A percentile compares a stretch with the other conserved stretches of the same genome.
phyloP scores from a whole-genome alignment of 2,888 invertebrate genomes.

The Ditula angustiorana region DNA sequence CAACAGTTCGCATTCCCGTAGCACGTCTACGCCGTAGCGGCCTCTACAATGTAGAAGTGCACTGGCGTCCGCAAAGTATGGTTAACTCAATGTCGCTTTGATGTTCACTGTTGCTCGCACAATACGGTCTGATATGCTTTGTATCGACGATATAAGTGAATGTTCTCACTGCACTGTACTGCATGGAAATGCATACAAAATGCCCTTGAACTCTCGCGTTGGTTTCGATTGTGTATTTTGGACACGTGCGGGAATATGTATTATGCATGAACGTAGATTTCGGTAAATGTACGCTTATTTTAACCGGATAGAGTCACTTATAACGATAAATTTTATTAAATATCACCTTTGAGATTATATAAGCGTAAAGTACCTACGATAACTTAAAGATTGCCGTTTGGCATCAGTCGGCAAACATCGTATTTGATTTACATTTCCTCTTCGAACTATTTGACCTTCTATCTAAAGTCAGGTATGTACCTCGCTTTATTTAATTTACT shows the following conservation, averaged over 20 bases:
- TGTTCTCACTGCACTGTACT: neutral
- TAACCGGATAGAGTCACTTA: neutral
- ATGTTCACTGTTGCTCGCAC: neutral
- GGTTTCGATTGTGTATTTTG: conserved; percentile 9
- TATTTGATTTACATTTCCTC: too few relatives aligned
- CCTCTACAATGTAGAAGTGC: conserved; percentile 33
- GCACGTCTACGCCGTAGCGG: conserved; percentile 38
- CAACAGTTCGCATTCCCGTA: conserved; percentile 24
- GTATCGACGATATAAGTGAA: neutral
- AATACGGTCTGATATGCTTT: neutral
- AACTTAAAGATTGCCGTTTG: too few relatives aligned
- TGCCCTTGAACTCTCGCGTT: conserved; percentile 3
- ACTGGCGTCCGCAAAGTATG: neutral
- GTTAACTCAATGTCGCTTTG: neutral
- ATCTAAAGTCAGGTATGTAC: too few relatives aligned
- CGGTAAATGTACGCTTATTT: neutral
- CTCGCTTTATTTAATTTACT: too few relatives aligned
- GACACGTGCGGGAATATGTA: conserved; percentile 6
- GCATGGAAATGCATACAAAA: conserved; percentile 3
- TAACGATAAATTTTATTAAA: too few relatives aligned
- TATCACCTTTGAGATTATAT: too few relatives aligned
- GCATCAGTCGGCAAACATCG: too few relatives aligned
- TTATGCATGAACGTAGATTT: conserved; percentile 9
- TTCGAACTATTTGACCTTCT: too few relatives aligned
- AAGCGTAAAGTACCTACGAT: too few relatives aligned